A percentile compares a stretch with the other conserved stretches of the same genome.
Conservation (phyloP, 2,797 vertebrate species). For the Pristis pectinata region DNA sequence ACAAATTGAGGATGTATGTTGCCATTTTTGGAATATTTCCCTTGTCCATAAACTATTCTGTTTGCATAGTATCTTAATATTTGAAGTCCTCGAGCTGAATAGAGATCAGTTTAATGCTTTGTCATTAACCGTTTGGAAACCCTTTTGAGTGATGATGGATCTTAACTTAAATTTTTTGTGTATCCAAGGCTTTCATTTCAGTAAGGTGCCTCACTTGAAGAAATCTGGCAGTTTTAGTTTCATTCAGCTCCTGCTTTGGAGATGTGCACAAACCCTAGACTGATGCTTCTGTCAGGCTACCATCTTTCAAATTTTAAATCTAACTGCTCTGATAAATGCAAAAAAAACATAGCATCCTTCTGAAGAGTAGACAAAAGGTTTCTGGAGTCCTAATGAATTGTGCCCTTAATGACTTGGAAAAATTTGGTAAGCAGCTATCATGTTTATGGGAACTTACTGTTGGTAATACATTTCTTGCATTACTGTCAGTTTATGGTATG, state of each 20-base stretch:
- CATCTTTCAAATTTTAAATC: neutral
- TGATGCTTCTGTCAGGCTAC: neutral
- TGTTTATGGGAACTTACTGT: no score
- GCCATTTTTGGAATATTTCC: neutral
- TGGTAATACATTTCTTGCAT: no score
- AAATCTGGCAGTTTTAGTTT: neutral
- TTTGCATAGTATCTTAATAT: neutral
- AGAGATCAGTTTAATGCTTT: neutral
- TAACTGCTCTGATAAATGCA: neutral
- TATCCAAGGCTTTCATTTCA: neutral
- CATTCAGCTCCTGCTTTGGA: neutral
- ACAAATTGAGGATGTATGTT: neutral
- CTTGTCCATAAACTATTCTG: neutral
- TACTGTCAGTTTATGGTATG: no score
- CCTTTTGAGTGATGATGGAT: neutral
- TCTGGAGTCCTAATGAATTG: neutral
- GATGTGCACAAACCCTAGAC: neutral
- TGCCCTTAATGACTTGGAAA: neutral
- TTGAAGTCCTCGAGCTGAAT: neutral
- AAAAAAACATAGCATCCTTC: no score
- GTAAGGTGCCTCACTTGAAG: neutral
- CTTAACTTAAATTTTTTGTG: neutral
- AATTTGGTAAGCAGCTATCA: no score
- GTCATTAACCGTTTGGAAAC: neutral
- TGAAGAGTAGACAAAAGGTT: neutral